These are phyloP conservation scores for Nemurella pictetii DNA, from an alignment of 2,888 invertebrate species.

Conservation along the genomic window DNA sequence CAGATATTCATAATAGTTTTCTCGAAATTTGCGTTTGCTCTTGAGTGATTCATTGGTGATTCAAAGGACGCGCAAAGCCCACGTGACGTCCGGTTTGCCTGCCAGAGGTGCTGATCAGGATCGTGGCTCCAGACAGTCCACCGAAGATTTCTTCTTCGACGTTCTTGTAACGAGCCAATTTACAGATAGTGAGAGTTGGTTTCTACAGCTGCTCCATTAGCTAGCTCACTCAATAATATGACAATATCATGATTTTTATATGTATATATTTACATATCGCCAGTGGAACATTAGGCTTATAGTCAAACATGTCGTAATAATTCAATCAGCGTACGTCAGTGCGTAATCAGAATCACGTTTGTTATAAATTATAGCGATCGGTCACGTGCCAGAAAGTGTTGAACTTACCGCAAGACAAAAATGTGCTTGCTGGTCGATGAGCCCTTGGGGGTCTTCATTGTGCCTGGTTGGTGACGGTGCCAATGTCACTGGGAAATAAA, in stretches of 20 bases:
- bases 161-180: no score
- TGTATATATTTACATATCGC: no score
- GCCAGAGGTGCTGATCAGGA: not conserved
- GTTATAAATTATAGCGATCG: not conserved
- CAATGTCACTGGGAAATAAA: not conserved
- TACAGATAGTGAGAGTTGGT: not conserved
- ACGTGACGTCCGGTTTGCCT: not conserved
- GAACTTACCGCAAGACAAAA: not conserved
- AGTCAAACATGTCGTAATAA: no score
- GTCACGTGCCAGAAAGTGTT: not conserved
- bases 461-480: not conserved
- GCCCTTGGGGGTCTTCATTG: not conserved
- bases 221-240: no score
- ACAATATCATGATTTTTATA: no score
- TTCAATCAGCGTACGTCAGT: not conserved
- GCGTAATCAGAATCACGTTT: not conserved
- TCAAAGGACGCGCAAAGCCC: not conserved
- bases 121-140: not conserved
- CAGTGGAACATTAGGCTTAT: no score
- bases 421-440: not conserved
- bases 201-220: no score
- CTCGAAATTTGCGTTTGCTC: not conserved
- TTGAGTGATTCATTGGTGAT: not conserved
- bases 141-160: no score
- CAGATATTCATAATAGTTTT: not conserved